These are phyloP conservation scores for Zoroaster sp. DNA, from an alignment of 53 echinoderm and acorn worm genomes.

Conservation along the genomic window DNA sequence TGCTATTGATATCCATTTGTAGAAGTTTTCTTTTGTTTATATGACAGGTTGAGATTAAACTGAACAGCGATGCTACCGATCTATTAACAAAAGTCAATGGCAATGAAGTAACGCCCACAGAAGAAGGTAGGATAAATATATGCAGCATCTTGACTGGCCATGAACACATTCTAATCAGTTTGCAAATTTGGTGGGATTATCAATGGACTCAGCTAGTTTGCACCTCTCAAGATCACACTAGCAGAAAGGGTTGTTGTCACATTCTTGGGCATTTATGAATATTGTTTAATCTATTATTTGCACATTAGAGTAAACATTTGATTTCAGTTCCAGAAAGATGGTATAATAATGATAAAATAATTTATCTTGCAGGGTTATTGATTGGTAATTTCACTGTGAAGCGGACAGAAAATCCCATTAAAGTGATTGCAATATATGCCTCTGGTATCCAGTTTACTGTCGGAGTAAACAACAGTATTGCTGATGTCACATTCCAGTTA, in stretches of 20 bases:
- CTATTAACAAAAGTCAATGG: constrained; percentile 69
- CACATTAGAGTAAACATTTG: no score
- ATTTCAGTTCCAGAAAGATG: not conserved
- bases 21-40: not conserved
- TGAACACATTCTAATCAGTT: not conserved
- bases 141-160: no score
- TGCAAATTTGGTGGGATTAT: not conserved
- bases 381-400: not conserved
- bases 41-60: constrained; percentile 66
- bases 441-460: not conserved
- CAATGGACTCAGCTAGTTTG: not conserved
- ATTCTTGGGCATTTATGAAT: no score
- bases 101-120: constrained; percentile 52
- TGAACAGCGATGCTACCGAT: constrained; percentile 63
- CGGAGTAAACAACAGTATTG: constrained; percentile 9
- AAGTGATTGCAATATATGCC: not conserved
- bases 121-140: constrained; percentile 24
- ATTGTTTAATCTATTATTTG: no score
- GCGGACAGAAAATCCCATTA: not conserved
- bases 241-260: not conserved
- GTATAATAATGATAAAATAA: not conserved
- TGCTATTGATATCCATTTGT: not conserved
- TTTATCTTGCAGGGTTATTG: not conserved
- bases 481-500: constrained; percentile 9
- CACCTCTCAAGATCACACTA: not conserved